Conservation (phyloP, 2,888 invertebrate species). For the Drosophila rellima region DNA sequence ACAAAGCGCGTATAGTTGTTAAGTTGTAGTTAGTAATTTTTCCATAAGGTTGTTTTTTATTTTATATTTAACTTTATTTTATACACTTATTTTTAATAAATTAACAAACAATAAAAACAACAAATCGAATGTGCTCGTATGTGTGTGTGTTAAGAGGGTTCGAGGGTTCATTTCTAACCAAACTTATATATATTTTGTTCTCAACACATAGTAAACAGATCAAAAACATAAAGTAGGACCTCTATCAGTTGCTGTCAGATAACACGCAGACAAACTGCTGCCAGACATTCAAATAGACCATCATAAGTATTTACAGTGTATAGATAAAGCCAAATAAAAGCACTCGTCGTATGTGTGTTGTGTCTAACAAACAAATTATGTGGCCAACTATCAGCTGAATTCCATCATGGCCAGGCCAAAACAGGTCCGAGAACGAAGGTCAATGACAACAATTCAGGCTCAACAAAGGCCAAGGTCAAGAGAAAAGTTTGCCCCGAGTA, state of each 20-base stretch:
- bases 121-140: conserved; percentile 23
- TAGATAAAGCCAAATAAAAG: conserved; percentile 38
- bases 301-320: conserved; percentile 64
- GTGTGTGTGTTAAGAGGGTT: conserved; percentile 36
- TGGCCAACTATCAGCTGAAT: conserved; percentile 37
- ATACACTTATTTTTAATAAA: conserved; percentile 49
- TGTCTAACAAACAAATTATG: conserved; percentile 46
- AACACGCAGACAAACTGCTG: conserved; percentile 55
- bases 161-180: conserved; percentile 18
- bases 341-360: conserved; percentile 12
- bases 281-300: conserved; percentile 73
- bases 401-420: conserved; percentile 23
- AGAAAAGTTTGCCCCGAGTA: conserved; percentile 15
- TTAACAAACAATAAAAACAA: conserved; percentile 42
- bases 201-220: too few species aligned
- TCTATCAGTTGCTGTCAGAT: conserved; percentile 13
- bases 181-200: too few species aligned
- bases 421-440: conserved; percentile 3
- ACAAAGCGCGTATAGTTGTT: conserved; percentile 33
- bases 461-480: conserved; percentile 32
- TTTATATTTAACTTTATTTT: conserved; percentile 34
- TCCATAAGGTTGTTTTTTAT: conserved; percentile 51
- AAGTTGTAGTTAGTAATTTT: conserved; percentile 50
- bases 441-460: conserved; percentile 27
- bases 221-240: conserved; percentile 1